These are phyloP conservation scores for Formicarius rufipectus DNA, from an alignment of 2,113 vertebrate genomes.

Conservation along the genomic window DNA sequence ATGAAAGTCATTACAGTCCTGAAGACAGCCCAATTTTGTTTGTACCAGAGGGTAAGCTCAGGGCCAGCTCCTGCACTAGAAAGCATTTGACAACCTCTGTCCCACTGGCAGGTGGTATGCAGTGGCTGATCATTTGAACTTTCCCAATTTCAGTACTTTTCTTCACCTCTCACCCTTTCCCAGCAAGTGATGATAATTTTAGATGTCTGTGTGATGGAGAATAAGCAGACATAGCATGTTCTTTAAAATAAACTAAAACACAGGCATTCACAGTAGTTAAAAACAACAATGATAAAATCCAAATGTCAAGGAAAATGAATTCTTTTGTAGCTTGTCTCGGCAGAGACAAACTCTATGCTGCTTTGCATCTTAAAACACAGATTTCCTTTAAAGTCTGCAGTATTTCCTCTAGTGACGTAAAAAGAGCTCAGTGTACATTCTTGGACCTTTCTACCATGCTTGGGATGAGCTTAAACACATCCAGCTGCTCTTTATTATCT, in stretches of 20 bases:
- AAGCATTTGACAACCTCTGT: constrained; percentile 24
- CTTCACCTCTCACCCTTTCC: not conserved
- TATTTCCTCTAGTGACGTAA: constrained; percentile 26
- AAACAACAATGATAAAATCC: not conserved
- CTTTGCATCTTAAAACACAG: constrained; percentile 48
- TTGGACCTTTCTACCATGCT: constrained; percentile 24
- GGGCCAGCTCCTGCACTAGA: constrained; percentile 9
- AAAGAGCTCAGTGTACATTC: constrained; percentile 23
- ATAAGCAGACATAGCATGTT: not conserved
- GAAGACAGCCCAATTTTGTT: constrained; percentile 38
- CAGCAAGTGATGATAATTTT: not conserved
- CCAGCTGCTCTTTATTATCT: constrained; percentile 26
- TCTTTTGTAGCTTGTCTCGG: constrained; percentile 21
- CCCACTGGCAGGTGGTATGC: not conserved
- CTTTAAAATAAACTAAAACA: constrained; percentile 13
- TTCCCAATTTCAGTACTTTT: not conserved
- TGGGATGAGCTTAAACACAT: constrained; percentile 25
- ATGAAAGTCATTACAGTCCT: not conserved
- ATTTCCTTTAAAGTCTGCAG: constrained; percentile 43
- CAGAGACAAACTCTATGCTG: constrained; percentile 15
- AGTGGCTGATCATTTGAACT: not conserved
- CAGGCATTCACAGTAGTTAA: not conserved
- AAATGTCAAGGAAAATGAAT: constrained; percentile 64
- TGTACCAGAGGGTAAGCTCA: constrained; percentile 42
- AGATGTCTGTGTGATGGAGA: not conserved